Evolutionary conservation across 2,888 invertebrate species (phyloP), one percentile per base, ranked within the genome.

Genomic region (Parasteatoda lunata): DNA sequence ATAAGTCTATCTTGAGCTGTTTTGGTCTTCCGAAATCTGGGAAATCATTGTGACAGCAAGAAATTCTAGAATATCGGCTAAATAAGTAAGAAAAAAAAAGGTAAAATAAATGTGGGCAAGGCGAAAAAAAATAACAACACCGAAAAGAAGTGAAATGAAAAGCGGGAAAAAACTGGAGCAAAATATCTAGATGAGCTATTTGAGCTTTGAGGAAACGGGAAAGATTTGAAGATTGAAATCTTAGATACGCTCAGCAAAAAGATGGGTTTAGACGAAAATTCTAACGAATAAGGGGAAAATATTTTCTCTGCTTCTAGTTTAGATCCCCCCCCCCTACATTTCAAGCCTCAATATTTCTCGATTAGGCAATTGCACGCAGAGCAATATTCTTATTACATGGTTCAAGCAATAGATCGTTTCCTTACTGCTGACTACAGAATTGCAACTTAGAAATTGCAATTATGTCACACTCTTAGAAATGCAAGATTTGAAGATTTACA

Each of bases 181-280:
- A 84, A 84, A 84, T 84, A 84, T 71, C 77, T 77, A 84, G 83
- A 84, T 84, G 83, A 84, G 83, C 83, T 84, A 82, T 82, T 82
- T 82, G 82, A 82, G 82, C 76, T 82, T 82, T 82, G 82, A 64
- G 64, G 76, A 82, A 70, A 82, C 77, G 77, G 51, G 54, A 77
- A 82, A 82, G 77, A 84, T 84, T 72, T 71, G 77, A 72, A 77
- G 71, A 84, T 84, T 84, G 83, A 84, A 84, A 84, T 84, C 77
- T 77, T 77, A 84, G 77, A 84, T 77, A 66, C 65, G 71, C 54
- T 77, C n/a, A 11, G 52, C 77, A 71, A 77, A 48, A 51, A 72
- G n/a, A 15, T 47, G 30, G 69, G 48, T 13, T 59, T 45, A 30
- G 15, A 15, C 4, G 52, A 72, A 71, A 51, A 72, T 72, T 72